Conservation (phyloP, 2,888 invertebrate species). For the Acleris sparsana region DNA sequence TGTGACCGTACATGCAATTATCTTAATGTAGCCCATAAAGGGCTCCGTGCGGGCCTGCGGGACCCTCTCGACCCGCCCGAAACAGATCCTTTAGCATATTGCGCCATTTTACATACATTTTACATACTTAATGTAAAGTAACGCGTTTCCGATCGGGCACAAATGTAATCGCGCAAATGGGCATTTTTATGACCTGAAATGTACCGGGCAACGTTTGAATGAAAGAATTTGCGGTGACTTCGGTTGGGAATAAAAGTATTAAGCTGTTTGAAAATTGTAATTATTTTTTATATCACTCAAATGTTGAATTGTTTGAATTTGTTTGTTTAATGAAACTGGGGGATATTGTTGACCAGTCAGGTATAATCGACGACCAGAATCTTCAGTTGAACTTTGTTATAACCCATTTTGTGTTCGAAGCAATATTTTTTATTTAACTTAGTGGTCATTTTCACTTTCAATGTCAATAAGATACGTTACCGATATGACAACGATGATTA, state of each 20-base stretch:
- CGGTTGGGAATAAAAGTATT: neutral
- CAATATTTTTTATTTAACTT: no score
- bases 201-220: conserved; percentile 13
- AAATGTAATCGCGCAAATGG: conserved; percentile 25
- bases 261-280: neutral
- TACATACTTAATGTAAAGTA: conserved; percentile 6
- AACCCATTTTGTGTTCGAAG: no score
- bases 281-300: no score
- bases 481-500: no score
- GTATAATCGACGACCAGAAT: no score
- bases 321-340: no score
- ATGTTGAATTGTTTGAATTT: no score
- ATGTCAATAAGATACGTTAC: no score
- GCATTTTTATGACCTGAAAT: conserved; percentile 13
- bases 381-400: no score
- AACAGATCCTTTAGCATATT: conserved; percentile 16
- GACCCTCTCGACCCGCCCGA: conserved; percentile 11
- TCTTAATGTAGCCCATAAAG: conserved; percentile 19
- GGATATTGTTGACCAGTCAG: no score
- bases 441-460: no score
- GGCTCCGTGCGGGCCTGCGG: neutral
- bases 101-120: conserved; percentile 6
- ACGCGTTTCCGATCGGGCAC: conserved; percentile 23
- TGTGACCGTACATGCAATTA: conserved; percentile 2
- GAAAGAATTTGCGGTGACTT: neutral